Percentiles rank a stretch among this genome's conserved stretches.
These are phyloP conservation scores for Herpailurus yagouaroundi DNA, from an alignment of 2,113 vertebrate genomes.

Conservation along the genomic window DNA sequence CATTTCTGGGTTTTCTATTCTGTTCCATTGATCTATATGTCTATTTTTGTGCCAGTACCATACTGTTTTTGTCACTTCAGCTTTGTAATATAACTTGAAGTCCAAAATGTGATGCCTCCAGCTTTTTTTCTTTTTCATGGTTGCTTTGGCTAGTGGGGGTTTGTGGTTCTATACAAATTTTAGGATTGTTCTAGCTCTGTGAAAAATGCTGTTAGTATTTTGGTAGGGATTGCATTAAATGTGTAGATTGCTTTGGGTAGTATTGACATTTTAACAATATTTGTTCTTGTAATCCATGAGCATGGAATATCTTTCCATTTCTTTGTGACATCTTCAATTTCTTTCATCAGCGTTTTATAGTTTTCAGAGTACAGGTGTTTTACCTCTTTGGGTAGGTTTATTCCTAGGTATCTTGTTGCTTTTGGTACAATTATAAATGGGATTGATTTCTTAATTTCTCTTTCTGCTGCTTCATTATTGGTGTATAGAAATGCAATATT, in stretches of 20 bases:
- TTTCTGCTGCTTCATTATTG: not conserved
- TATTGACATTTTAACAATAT: not conserved
- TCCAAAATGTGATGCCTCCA: not conserved
- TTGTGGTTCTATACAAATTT: not conserved
- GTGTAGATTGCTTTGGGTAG: not conserved
- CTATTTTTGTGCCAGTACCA: not conserved
- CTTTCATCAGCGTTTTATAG: not conserved
- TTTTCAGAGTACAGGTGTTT: not conserved
- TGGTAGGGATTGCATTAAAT: not conserved
- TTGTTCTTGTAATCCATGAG: not conserved
- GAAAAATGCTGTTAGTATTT: not conserved
- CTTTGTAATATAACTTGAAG: not conserved
- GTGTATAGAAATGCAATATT: not conserved
- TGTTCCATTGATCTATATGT: not conserved
- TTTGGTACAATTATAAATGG: not conserved
- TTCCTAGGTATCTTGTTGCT: not conserved
- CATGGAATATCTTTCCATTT: not conserved
- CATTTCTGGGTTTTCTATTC: not conserved
- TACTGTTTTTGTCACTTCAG: not conserved
- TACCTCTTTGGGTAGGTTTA: not conserved
- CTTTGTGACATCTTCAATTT: not conserved
- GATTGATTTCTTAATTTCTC: not conserved
- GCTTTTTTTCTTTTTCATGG: not conserved
- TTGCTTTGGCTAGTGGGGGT: not conserved
- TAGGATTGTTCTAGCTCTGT: not conserved